Evolutionary conservation across 2,888 invertebrate genomes (phyloP), one percentile per base, ranked within the genome.

Genomic region (Margaritifera margaritifera): DNA sequence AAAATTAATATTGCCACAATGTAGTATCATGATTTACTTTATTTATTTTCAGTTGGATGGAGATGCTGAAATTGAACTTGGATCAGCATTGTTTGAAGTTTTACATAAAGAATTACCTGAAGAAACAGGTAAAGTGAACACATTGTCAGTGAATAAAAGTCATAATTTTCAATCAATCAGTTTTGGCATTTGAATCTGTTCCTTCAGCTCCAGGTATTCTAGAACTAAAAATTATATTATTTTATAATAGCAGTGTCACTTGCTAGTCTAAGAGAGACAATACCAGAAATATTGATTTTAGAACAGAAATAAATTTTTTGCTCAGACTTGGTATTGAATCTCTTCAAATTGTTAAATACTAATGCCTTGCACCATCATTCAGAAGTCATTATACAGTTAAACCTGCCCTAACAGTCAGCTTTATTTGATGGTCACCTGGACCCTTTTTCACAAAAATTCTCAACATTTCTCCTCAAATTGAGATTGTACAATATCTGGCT

Each of bases 1-100:
- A 42, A 11, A 1, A 11, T 42, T 42, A 31, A 42, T 42, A 11
- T 11, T 42, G 42, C 42, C 42, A 42, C 18, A 0, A 19, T 55
- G 20, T 19, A 25, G 31, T 59, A 59, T n/a, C n/a, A 11, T 20
- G 18, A 20, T 59, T 25, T 31, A 27, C 11, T 27, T 15, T 19
- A 31, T 50, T 62, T 24, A 6, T 20, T 67, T 64, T 1, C 42
- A 82, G 81, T 58, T 80, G 22, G 58, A 68, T 20, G 81, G 79
- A 31, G 81, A 79, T 60, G 62, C 69, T 31, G 75, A 77, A 65
- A 71, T 81, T 54, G 81, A 80, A 63, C 27, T 81, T 11, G 79
- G 81, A 15, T 80, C 79, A 72, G 83, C 83, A 57, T 64, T 81
- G 24, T 71, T 81, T 31, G 76, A 78, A 68, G 72, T 77, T 74